Conservation (phyloP, 2,797 vertebrate genomes). For the Vireo griseus region DNA sequence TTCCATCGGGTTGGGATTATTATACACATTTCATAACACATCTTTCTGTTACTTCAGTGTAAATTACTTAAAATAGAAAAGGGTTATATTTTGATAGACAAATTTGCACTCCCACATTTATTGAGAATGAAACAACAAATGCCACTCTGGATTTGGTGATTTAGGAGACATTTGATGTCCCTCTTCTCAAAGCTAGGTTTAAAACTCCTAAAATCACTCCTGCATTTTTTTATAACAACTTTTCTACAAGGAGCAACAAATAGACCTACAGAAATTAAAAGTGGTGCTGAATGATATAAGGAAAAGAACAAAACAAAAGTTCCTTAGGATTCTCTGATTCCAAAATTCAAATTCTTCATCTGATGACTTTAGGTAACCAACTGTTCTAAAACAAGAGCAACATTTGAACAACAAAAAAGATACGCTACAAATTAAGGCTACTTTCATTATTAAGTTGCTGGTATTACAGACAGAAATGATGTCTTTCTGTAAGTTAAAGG, state of each 20-base stretch:
- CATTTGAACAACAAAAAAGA: neutral
- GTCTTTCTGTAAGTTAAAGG: neutral
- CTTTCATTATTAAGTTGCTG: neutral
- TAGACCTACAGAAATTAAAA: neutral
- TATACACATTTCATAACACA: neutral
- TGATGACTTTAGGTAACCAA: neutral
- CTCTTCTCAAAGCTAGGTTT: neutral
- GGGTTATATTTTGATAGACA: neutral
- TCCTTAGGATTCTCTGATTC: neutral
- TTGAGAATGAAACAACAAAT: neutral
- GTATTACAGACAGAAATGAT: neutral
- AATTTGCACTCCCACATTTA: neutral
- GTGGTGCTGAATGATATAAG: neutral
- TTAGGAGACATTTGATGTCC: neutral
- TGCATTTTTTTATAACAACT: neutral
- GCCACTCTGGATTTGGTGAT: neutral
- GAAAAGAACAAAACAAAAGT: neutral
- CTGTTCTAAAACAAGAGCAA: neutral
- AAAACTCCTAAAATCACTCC: neutral
- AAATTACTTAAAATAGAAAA: neutral
- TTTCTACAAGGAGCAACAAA: neutral
- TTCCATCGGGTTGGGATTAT: neutral
- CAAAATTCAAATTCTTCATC: neutral
- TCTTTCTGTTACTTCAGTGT: neutral
- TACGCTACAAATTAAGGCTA: neutral